Evolutionary conservation across 1,140 invertebrate genomes (phyloP), one percentile per base, ranked within the genome.

Genomic region (Lepidurus packardi): DNA sequence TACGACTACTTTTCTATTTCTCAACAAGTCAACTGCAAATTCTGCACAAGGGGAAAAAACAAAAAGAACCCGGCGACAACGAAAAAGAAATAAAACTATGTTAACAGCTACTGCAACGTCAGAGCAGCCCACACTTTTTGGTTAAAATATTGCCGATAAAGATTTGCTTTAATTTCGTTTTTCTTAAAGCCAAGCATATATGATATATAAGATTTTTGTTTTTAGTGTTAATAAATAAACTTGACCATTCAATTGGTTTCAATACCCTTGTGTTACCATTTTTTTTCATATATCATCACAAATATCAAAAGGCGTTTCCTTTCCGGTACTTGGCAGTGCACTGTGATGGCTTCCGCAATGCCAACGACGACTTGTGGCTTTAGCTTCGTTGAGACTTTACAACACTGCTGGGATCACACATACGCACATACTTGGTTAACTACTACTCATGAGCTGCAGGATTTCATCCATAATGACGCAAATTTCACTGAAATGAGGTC

Each of bases 401-500:
- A 65, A 21, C 13, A n/a, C 16, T 21, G 53, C 7, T 65, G 21
- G 16, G n/a, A 11, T 21, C 16, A 65, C 6, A 4, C 53, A 21
- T 65, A 21, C 53, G 53, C 16, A 65, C 6, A 16, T 7, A 21
- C 21, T n/a, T 21, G 53, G 13, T 65, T 65, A 65, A 65, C 53
- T 65, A 16, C 53, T n/a, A 7, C 34, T 34, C 34, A 34, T 34
- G 34, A 65, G 16, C 13, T 65, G 53, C 53, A 65, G 53, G 53
- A 65, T 65, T 7, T 65, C 73, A 25, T 78, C 78, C 78, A 80
- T 41, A n/a, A 80, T 44, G 24, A 47, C 79, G 84, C 90, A 91
- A 82, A 98, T 94, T 84, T 95, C 92, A 83, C 93, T 91, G 85
- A 98, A 98, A 85, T 96, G 94, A 10, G 95, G 95, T 81, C 96